Evolutionary conservation across 1,140 invertebrate genomes (phyloP), one percentile per base, ranked within the genome.

Genomic region (Gerris buenoi): DNA sequence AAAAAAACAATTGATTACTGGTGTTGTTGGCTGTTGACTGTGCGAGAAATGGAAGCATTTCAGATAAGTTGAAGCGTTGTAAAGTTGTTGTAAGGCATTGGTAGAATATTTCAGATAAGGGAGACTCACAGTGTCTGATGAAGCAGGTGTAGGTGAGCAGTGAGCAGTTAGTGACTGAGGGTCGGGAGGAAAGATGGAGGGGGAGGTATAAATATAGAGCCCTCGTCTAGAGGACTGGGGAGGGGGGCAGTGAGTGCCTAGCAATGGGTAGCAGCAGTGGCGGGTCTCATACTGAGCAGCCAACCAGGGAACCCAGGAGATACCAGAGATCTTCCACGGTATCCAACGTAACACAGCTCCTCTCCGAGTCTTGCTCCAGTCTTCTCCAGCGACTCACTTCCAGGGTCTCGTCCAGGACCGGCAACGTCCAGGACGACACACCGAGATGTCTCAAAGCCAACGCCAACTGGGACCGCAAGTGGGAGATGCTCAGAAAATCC

Each of bases 351-450:
- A 88, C 88, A 60, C 90, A 92, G 76, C 78, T 93, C 69, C 78
- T 93, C 67, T 88, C 84, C 63, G 89, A 92, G 73, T 90, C 89
- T 67, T 93, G 89, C 77, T 87, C 88, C 69, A 92, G 83, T 77
- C 81, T 92, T 27, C 81, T 93, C 65, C 88, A 91, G 71, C 80
- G 88, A 61, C 78, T 92, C 70, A 86, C 88, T 0, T 85, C 86
- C 29, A 75, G 80, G 29, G 82, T 85, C 2, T 82, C 33, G 89
- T n/a, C n/a, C n/a, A 28, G 88, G 88, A 28, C 87, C 87, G 14
- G 90, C 84, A 46, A 81, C 71, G 56, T 56, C 61, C 63, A 14
- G 64, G 59, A 67, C 69, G 28, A n/a, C 64, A 60, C 29, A 63
- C 25, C 29, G 65, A 61, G 72, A 65, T 33, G 62, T 23, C 64